These are phyloP conservation scores for Paelopatides confundens DNA, from an alignment of 53 echinoderm and acorn worm genomes.

Conservation along the genomic window DNA sequence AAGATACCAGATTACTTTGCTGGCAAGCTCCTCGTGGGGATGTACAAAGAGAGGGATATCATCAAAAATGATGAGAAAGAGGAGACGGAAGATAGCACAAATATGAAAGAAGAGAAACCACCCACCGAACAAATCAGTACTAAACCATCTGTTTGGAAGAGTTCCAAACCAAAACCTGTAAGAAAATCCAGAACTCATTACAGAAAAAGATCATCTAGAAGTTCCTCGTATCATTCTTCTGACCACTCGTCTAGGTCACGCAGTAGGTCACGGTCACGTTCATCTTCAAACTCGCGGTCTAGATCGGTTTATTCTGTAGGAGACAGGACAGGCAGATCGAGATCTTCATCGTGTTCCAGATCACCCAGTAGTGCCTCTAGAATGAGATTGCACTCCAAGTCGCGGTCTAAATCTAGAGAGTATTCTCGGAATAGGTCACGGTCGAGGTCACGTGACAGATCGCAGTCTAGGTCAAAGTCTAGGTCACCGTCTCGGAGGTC, in stretches of 20 bases:
- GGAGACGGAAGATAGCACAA: not conserved
- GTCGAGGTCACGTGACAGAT: constrained; percentile 45
- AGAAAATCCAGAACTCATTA: constrained; percentile 28
- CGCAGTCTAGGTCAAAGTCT: constrained; percentile 43
- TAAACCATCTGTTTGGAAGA: constrained; percentile 10
- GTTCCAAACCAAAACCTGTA: not conserved
- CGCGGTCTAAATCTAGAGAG: constrained; percentile 2
- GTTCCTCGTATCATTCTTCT: not conserved
- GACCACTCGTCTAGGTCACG: not conserved
- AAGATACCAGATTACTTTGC: constrained; percentile 92
- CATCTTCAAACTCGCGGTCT: constrained; percentile 57
- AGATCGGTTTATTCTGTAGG: constrained; percentile 1
- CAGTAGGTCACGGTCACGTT: not conserved
- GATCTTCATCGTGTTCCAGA: constrained; percentile 12
- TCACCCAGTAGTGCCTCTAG: not conserved
- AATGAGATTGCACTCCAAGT: constrained; percentile 37
- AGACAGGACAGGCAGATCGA: not conserved
- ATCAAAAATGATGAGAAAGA: not conserved
- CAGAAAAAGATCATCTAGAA: constrained; percentile 35
- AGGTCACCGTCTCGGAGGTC: constrained; percentile 43
- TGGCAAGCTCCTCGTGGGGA: constrained; percentile 71
- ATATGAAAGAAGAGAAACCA: not conserved
- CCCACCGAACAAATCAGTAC: not conserved
- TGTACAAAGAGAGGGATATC: constrained; percentile 69
- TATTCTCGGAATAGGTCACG: constrained; percentile 50